Base-by-base conservation (phyloP, 2,797 vertebrate species). In the Pangasius larnaudii region DNA sequence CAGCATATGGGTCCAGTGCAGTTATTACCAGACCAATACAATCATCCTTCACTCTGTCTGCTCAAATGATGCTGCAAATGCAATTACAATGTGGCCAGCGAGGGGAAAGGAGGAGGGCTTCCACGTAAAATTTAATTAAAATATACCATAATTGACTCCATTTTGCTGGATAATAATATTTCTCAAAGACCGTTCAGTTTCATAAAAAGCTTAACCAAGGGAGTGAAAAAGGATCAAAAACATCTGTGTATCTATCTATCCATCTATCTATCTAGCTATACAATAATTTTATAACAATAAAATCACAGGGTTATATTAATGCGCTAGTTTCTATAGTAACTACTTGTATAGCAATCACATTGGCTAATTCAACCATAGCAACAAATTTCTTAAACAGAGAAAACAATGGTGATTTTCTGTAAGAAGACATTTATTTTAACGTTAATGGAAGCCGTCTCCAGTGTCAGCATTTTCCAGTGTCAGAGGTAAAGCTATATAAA, bases 11-110 rank as follows among this genome's bases (percentile, higher is more conserved):
- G 86, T 74, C 90, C 91, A 77, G 90, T 65, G 80, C 65, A 88
- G 92, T 88, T 91, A 94, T 94, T 93, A 94, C 89, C 88, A 91
- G 13, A 88, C 61, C 87, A 93, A 93, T 88, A 91, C 91, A 93
- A 93, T 93, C 93, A 93, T 90, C 91, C 89, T 89, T 85, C 78
- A 88, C 91, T 92, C 92, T 89, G 91, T 91, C 84, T 51, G 87
- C 90, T 91, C 88, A 91, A 93, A 94, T 94, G 91, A 94, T 92
- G 84, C 91, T 59, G 90, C 85, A 91, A 93, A 93, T 88, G 84
- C 87, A 92, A 93, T 94, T 92, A 93, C 84, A 91, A 93, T 59
- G 51, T 58, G 74, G 72, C 56, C 81, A 85, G 80, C 8, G 13
- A 80, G 86, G 65, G 75, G 61, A 67, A 56, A 67, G 84, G 19